Conservation (phyloP, 2,888 invertebrate species). For the Clunio marinus region DNA sequence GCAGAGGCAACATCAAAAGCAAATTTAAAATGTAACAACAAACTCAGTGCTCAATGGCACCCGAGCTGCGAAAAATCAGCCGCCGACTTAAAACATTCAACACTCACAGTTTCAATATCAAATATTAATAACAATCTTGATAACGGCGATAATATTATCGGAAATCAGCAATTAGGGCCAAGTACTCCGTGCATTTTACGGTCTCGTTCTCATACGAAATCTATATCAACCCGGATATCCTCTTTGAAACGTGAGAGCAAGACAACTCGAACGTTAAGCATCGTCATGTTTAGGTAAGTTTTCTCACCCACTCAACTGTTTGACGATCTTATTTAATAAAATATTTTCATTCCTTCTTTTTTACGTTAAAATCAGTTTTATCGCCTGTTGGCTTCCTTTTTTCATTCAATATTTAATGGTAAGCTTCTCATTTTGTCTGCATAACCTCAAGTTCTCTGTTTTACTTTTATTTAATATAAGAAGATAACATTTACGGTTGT, state of each 20-base stretch:
- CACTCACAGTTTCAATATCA: slow-evolving; percentile 7
- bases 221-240: slow-evolving; percentile 56
- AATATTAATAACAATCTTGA: slow-evolving; percentile 27
- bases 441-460: too few species aligned
- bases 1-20: neutral
- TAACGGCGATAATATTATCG: slow-evolving; percentile 17
- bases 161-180: slow-evolving; percentile 25
- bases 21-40: neutral
- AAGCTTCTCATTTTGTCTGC: slow-evolving; percentile 66
- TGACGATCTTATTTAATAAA: neutral
- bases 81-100: neutral
- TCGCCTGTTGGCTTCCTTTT: slow-evolving; percentile 76
- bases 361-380: neutral
- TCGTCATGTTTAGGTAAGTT: slow-evolving; percentile 45
- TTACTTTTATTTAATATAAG: neutral
- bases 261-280: slow-evolving; percentile 79
- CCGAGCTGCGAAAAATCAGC: neutral
- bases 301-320: neutral
- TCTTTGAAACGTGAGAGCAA: slow-evolving; percentile 74
- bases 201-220: slow-evolving; percentile 42
- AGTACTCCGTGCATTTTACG: slow-evolving; percentile 5
- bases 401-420: slow-evolving; percentile 76
- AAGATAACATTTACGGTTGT: neutral
- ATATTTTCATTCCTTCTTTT: neutral
- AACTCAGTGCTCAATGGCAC: neutral